phyloP scores from a whole-genome alignment of 2,888 invertebrate species.

The Steinernema hermaphroditum region DNA sequence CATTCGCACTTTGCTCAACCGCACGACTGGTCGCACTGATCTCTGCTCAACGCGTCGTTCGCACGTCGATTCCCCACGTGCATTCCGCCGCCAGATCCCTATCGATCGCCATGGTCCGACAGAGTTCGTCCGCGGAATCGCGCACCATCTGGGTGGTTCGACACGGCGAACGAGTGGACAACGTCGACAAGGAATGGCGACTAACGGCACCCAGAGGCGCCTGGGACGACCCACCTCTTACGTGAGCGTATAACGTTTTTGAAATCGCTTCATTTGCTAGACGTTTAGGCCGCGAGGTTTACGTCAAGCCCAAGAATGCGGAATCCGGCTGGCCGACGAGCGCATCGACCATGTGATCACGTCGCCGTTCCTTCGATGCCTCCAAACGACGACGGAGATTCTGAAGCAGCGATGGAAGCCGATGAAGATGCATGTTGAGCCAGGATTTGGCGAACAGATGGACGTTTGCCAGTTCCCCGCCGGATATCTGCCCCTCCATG shows the following conservation, averaged over 20 bases:
- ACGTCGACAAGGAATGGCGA: constrained; percentile 56
- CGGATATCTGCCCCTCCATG: constrained; percentile 43
- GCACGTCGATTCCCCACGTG: background rate
- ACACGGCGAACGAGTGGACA: constrained; percentile 63
- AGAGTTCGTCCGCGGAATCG: background rate
- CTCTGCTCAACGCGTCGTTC: background rate
- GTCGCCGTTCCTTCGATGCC: constrained; percentile 62
- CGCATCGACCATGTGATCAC: constrained; percentile 54
- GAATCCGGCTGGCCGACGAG: constrained; percentile 47
- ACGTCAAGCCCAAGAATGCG: constrained; percentile 58
- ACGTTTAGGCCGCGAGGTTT: constrained; percentile 54
- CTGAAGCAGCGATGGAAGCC: background rate
- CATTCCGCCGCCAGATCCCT: background rate
- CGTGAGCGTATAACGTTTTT: constrained; percentile 39
- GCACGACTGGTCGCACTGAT: background rate
- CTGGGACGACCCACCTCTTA: constrained; percentile 63
- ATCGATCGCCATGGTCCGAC: too few species aligned
- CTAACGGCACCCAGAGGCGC: constrained; percentile 43
- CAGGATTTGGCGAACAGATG: constrained; percentile 60
- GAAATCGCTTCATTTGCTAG: background rate
- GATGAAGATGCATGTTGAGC: constrained; percentile 55
- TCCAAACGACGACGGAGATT: constrained; percentile 55
- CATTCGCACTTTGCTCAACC: background rate
- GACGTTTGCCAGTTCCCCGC: constrained; percentile 51
- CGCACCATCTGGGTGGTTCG: constrained; percentile 59